Conservation (phyloP, 53 echinoderm and acorn worm genomes). For the Crossaster papposus region DNA sequence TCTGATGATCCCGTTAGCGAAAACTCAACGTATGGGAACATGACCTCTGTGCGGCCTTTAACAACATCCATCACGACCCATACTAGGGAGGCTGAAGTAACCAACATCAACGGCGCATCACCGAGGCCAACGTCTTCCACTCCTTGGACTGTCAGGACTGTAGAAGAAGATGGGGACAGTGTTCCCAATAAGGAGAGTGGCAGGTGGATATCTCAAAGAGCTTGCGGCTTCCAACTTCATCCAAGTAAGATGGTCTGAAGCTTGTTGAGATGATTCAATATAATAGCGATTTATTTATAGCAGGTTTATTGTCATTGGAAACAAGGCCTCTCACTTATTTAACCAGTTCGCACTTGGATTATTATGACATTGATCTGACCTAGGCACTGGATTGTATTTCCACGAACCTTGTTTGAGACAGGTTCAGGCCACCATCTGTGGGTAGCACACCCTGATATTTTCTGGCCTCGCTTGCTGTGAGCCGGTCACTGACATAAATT, state of each 20-base stretch:
- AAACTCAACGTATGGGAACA: neutral
- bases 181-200: constrained; percentile 13
- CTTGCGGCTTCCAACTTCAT: constrained; percentile 57
- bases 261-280: no score
- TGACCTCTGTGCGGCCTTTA: neutral
- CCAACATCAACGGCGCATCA: neutral
- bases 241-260: constrained; percentile 25
- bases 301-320: no score
- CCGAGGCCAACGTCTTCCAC: neutral
- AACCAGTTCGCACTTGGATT: no score
- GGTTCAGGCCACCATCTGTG: no score
- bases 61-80: neutral
- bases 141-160: constrained; percentile 4
- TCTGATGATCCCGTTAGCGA: neutral
- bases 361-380: no score
- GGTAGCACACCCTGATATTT: no score
- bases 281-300: no score
- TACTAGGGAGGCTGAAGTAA: neutral
- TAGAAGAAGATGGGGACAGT: constrained; percentile 23
- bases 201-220: constrained; percentile 23
- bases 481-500: no score
- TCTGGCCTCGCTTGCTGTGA: no score
- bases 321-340: no score
- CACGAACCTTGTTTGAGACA: no score
- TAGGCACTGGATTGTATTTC: no score